Percentiles rank a stretch among this genome's conserved stretches.
These are phyloP conservation scores for Kryptopterus vitreolus DNA, from an alignment of 2,797 vertebrate species.

Conservation along the genomic window DNA sequence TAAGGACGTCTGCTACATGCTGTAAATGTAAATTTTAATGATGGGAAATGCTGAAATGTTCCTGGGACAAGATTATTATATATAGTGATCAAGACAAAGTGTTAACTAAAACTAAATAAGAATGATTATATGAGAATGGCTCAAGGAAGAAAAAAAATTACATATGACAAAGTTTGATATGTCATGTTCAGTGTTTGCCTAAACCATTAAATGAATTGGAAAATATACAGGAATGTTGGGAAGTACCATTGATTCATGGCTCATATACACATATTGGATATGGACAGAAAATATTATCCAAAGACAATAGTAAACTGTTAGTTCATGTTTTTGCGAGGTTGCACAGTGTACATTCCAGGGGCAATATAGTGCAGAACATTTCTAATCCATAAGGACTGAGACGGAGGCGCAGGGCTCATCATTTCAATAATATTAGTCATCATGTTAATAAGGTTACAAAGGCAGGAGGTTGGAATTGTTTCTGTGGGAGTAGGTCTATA, in stretches of 20 bases:
- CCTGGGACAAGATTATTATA: no score
- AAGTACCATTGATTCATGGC: neutral
- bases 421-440: slow-evolving; percentile 17
- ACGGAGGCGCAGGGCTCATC: neutral
- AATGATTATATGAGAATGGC: neutral
- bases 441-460: slow-evolving; percentile 7
- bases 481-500: neutral
- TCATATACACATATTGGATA: neutral
- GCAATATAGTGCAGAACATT: neutral
- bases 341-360: neutral
- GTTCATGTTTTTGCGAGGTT: neutral
- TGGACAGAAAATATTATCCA: neutral
- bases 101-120: neutral
- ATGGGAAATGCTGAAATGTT: neutral
- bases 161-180: neutral
- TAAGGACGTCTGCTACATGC: neutral
- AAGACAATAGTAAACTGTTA: neutral
- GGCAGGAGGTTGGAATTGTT: neutral
- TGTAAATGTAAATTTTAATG: no score
- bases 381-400: slow-evolving; percentile 1
- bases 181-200: neutral
- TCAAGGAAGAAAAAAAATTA: neutral
- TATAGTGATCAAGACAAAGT: neutral
- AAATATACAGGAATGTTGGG: neutral
- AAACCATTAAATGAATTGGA: neutral